Conservation (phyloP, 2,888 invertebrate genomes). For the Halictus ligatus region DNA sequence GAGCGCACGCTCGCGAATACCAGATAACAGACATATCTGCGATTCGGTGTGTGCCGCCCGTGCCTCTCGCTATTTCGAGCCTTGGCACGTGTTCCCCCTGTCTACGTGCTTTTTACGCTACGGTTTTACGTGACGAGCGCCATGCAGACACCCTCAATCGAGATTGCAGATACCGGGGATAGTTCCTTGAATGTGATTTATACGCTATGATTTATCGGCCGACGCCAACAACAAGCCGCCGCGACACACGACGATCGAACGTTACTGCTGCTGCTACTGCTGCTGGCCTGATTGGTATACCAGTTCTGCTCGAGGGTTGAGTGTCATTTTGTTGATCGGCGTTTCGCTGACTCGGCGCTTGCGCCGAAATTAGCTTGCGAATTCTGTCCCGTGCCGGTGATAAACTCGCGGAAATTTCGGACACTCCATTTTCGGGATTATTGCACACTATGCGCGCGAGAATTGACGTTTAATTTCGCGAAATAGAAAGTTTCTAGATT, state of each 20-base stretch:
- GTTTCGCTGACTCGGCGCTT: background rate
- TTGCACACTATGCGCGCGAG: background rate
- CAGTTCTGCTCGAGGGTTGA: background rate
- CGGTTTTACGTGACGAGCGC: conserved; percentile 27
- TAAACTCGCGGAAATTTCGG: background rate
- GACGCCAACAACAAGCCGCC: background rate
- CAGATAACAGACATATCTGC: conserved; percentile 44
- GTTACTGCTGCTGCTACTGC: background rate
- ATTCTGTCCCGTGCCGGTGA: background rate
- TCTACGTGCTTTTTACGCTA: conserved; percentile 46
- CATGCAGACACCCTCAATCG: conserved; percentile 32
- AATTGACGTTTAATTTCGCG: background rate
- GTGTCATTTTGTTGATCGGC: background rate
- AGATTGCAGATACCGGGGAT: conserved; percentile 35
- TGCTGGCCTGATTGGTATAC: background rate
- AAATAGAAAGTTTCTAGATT: background rate
- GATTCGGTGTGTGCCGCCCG: conserved; percentile 24
- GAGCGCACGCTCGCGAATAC: conserved; percentile 31
- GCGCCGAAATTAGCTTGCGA: background rate
- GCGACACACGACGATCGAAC: conserved; percentile 6
- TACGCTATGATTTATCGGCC: conserved; percentile 20
- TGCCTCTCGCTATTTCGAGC: conserved; percentile 59
- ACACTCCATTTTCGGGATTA: background rate
- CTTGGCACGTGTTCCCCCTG: conserved; percentile 56
- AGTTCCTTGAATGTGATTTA: conserved; percentile 28